Base-by-base conservation (phyloP, 2,888 invertebrate species). In the Ophioninae sp. region DNA sequence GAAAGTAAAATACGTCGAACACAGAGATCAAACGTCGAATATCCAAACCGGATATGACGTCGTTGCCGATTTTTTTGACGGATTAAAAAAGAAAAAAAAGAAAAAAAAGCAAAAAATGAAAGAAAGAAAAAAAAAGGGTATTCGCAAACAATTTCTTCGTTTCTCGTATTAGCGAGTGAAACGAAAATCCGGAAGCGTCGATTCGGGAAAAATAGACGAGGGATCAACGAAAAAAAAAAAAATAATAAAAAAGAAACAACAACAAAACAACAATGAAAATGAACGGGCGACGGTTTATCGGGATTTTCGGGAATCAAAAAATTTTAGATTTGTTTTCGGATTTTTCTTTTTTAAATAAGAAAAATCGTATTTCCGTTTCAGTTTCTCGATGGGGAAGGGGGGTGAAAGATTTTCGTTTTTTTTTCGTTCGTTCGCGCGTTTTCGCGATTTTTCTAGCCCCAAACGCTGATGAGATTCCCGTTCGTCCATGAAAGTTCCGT, bases 401-500 rank as follows among this genome's bases (percentile, higher is more conserved):
- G 44, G 39, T 37, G n/a, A 17, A 17, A 56, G 5, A 21, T 30
- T 59, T 61, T 23, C 41, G 41, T 65, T 39, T 65, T 50, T 17
- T 59, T 17, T n/a, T n/a, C n/a, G n/a, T n/a, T n/a, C n/a, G n/a
- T n/a, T n/a, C n/a, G n/a, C 6, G 13, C 7, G 17, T n/a, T 64
- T 72, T 61, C 20, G 30, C 23, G 23, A 23, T 7, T 57, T 39
- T 70, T 57, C 30, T 30, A 2, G 30, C 23, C 44, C 59, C 57
- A 81, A 81, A 77, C 77, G 77, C 3, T 3, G 30, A 81, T 72
- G 81, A 81, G 72, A 77, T 70, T 30, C 65, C 64, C 17, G 30
- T 44, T 80, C 69, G 59, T 74, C 80, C 10, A 78, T 74, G 62
- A 62, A 67, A 80, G 74, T 77, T 77, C 73, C 83, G 77, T 80